A percentile compares a stretch with the other conserved stretches of the same genome.
phyloP scores from a whole-genome alignment of 2,113 vertebrate species.

The Genyomyrus donnyi region DNA sequence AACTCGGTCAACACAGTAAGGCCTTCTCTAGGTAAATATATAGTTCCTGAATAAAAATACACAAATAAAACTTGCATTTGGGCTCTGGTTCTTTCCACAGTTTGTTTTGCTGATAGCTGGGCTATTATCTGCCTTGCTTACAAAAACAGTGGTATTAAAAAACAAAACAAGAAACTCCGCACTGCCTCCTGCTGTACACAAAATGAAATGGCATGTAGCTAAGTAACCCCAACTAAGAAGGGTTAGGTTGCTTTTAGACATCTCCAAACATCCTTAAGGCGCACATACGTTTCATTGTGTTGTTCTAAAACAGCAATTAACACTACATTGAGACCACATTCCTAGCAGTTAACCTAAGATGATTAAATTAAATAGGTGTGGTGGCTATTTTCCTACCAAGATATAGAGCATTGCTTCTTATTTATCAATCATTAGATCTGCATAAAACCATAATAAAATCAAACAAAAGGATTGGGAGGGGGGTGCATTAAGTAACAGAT shows the following conservation, averaged over 20 bases:
- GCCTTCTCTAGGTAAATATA: background rate
- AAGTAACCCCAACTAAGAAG: background rate
- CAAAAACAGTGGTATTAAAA: background rate
- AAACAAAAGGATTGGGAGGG: background rate
- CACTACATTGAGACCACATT: background rate
- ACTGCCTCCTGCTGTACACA: background rate
- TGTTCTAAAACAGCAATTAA: background rate
- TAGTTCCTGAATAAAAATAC: background rate
- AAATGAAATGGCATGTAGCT: background rate
- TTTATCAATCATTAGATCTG: background rate
- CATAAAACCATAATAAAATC: background rate
- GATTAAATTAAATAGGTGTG: background rate
- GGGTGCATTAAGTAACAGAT: background rate
- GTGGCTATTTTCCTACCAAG: background rate
- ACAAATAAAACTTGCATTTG: background rate
- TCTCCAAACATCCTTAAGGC: background rate
- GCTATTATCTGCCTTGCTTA: background rate
- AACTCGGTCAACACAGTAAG: background rate
- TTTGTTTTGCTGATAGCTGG: background rate
- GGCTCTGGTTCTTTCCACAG: background rate
- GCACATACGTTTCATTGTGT: background rate
- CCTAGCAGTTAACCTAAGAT: background rate
- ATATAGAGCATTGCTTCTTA: background rate
- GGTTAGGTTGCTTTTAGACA: background rate
- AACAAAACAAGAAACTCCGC: background rate